phyloP scores from a whole-genome alignment of 2,113 vertebrate genomes.

The Petaurus breviceps region DNA sequence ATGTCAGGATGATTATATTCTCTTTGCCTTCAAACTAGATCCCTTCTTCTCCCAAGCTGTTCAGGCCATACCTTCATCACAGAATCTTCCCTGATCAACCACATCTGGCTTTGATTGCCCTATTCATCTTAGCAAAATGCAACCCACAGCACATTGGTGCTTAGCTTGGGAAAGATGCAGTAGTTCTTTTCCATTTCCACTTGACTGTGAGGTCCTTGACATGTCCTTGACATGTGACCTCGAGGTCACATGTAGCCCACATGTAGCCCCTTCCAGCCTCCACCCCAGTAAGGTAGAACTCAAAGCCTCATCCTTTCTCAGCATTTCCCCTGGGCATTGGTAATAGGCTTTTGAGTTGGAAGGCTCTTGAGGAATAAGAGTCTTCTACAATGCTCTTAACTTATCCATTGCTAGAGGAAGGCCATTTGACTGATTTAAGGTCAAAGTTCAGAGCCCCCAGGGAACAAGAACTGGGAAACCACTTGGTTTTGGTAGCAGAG shows the following conservation, averaged over 20 bases:
- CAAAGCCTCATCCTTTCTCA: neutral
- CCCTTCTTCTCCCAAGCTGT: neutral
- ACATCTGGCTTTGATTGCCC: neutral
- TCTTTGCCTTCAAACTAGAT: neutral
- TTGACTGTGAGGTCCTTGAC: neutral
- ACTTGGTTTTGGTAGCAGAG: neutral
- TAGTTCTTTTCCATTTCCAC: neutral
- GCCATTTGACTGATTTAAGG: neutral
- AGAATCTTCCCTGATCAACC: neutral
- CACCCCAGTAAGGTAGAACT: neutral
- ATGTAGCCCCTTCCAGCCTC: too few relatives aligned
- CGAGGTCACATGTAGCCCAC: too few relatives aligned
- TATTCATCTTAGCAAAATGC: neutral
- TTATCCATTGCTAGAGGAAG: neutral
- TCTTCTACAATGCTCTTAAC: neutral
- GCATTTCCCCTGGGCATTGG: neutral
- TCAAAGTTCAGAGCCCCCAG: neutral
- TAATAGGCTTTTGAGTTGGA: neutral
- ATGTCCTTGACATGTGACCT: neutral
- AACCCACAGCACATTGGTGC: neutral
- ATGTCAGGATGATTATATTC: neutral
- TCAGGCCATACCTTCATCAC: neutral
- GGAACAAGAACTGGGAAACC: neutral
- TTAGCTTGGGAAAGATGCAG: neutral
- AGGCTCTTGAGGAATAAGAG: neutral